Conservation (phyloP, 2,888 invertebrate genomes). For the Stictocephala bisonia region DNA sequence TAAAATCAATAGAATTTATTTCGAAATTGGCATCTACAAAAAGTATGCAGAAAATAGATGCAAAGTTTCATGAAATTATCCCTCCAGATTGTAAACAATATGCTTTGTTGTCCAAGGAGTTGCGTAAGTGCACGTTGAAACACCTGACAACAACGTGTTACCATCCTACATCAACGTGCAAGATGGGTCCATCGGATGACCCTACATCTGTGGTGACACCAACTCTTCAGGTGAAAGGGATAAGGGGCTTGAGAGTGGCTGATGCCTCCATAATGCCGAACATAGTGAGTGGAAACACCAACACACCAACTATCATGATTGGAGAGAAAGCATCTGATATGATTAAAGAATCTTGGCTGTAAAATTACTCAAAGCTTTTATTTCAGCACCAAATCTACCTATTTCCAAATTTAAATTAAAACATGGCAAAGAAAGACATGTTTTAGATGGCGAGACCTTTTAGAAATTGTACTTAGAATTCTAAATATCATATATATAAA, state of each 20-base stretch:
- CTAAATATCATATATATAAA: too few species aligned
- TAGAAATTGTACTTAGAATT: too few species aligned
- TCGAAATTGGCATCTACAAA: background rate
- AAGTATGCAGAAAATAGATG: slow-evolving; percentile 20
- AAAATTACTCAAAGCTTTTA: too few species aligned
- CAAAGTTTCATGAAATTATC: slow-evolving; percentile 19
- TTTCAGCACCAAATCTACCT: too few species aligned
- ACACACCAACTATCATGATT: slow-evolving; percentile 68
- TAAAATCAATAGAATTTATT: slow-evolving; percentile 19
- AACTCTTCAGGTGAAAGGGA: slow-evolving; percentile 68
- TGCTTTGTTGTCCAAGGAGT: slow-evolving; percentile 59
- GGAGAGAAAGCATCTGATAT: slow-evolving; percentile 62
- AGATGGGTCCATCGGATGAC: slow-evolving; percentile 69
- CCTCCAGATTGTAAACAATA: slow-evolving; percentile 64
- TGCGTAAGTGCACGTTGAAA: slow-evolving; percentile 71
- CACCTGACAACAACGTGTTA: slow-evolving; percentile 70
- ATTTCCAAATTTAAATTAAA: too few species aligned
- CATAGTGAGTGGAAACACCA: slow-evolving; percentile 70
- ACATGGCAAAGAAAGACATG: too few species aligned
- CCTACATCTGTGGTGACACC: slow-evolving; percentile 67
- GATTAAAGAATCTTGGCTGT: slow-evolving; percentile 57
- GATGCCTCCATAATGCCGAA: slow-evolving; percentile 69
- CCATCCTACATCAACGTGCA: slow-evolving; percentile 77
- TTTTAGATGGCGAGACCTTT: too few species aligned
- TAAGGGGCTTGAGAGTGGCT: slow-evolving; percentile 68